These are phyloP conservation scores for Drosophila sulfurigaster DNA, from an alignment of 1,140 invertebrate genomes.

Conservation along the genomic window DNA sequence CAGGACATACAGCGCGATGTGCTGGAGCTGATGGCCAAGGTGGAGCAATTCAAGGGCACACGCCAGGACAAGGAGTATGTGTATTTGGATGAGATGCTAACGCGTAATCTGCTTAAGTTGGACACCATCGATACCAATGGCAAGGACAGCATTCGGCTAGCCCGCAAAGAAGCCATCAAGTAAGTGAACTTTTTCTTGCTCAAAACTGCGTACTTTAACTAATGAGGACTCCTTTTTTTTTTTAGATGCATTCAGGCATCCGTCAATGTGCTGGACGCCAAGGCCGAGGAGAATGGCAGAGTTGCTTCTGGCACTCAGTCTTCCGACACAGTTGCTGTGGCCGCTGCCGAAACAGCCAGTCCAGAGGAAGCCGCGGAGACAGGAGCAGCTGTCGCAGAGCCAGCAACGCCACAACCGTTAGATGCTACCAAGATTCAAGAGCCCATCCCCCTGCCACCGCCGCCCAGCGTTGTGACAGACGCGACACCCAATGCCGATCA, in stretches of 20 bases:
- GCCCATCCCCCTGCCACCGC: slow-evolving; percentile 77
- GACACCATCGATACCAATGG: slow-evolving; percentile 97
- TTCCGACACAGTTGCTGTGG: background rate
- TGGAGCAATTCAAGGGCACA: slow-evolving; percentile 91
- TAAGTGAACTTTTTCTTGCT: slow-evolving; percentile 14
- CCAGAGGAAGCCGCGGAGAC: slow-evolving; percentile 11
- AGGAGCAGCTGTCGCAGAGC: slow-evolving; percentile 35
- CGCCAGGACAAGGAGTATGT: slow-evolving; percentile 94
- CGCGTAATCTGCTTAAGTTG: slow-evolving; percentile 94
- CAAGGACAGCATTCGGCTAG: slow-evolving; percentile 93
- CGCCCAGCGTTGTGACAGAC: slow-evolving; percentile 42
- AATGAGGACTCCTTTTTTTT: background rate
- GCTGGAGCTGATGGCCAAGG: slow-evolving; percentile 90
- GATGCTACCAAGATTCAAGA: slow-evolving; percentile 78
- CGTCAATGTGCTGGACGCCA: slow-evolving; percentile 92
- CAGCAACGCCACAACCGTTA: slow-evolving; percentile 58
- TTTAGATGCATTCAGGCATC: slow-evolving; percentile 91
- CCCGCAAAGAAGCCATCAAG: slow-evolving; percentile 94
- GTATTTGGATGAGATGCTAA: slow-evolving; percentile 97
- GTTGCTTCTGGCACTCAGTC: slow-evolving; percentile 30
- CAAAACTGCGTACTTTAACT: background rate
- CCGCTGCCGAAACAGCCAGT: slow-evolving; percentile 15
- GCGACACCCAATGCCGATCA: background rate
- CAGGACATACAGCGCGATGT: slow-evolving; percentile 93
- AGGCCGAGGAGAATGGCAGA: slow-evolving; percentile 86